Evolutionary conservation across 2,888 invertebrate species (phyloP).

Genomic region (Acanthosepion lycidas): DNA sequence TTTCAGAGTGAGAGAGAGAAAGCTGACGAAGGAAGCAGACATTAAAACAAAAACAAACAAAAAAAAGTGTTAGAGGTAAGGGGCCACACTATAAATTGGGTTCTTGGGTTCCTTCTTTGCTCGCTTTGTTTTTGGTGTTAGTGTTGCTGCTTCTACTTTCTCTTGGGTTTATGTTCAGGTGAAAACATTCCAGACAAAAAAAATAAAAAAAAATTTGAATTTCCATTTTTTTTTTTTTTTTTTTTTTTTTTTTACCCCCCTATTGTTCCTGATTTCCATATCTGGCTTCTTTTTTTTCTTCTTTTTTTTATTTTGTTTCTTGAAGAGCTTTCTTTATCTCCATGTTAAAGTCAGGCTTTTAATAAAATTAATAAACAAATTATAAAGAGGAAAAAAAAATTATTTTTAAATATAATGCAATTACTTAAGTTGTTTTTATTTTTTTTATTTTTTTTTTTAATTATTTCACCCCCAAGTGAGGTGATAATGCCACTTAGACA

Average conservation of each 20-base stretch:
- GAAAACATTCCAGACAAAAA: not conserved
- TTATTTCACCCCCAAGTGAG: too few species aligned
- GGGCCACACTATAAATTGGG: not conserved
- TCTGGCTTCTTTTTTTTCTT: not conserved
- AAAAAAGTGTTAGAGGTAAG: not conserved
- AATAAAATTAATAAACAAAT: too few species aligned
- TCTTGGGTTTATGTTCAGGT: not conserved
- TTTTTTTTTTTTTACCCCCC: not conserved
- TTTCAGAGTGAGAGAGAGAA: not conserved
- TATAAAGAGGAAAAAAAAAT: too few species aligned
- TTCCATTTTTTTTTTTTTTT: not conserved
- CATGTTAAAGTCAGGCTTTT: too few species aligned
- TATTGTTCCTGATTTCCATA: too few species aligned
- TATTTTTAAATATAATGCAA: too few species aligned
- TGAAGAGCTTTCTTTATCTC: not conserved
- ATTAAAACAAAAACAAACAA: not conserved
- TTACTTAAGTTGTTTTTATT: too few species aligned
- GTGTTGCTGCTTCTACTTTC: not conserved
- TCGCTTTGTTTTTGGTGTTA: conserved; percentile 1
- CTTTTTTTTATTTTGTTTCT: not conserved
- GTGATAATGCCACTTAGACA: too few species aligned
- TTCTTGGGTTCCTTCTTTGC: not conserved
- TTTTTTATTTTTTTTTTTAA: too few species aligned
- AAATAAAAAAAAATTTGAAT: not conserved
- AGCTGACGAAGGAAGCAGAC: not conserved